phyloP scores from a whole-genome alignment of 1,140 invertebrate species.

The Propsilocerus akamusi region DNA sequence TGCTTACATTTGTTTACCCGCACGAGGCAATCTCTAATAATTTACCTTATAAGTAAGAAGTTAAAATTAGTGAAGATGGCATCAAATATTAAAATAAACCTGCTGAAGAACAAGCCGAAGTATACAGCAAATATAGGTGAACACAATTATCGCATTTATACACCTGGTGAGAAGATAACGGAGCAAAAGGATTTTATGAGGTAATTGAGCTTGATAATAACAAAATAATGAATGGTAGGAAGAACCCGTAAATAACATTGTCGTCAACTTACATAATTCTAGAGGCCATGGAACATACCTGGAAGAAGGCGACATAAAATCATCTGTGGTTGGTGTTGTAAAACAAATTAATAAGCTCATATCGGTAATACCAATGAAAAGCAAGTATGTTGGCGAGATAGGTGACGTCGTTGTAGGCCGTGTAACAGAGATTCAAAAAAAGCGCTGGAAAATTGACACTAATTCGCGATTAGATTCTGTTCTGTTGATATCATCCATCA shows the following conservation, averaged over 20 bases:
- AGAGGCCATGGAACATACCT: constrained; percentile 95
- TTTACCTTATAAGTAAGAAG: too few relatives aligned
- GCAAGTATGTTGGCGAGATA: constrained; percentile 81
- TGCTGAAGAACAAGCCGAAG: constrained; percentile 25
- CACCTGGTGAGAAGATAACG: constrained; percentile 72
- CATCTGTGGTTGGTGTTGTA: constrained; percentile 85
- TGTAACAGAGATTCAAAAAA: constrained; percentile 78
- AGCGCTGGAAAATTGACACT: constrained; percentile 90
- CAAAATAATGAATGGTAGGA: neutral
- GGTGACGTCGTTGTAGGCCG: constrained; percentile 94
- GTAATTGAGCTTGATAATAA: constrained; percentile 25
- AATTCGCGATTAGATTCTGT: constrained; percentile 79
- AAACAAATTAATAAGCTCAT: constrained; percentile 91
- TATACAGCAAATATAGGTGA: constrained; percentile 32
- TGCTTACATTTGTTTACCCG: too few relatives aligned
- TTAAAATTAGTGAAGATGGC: neutral
- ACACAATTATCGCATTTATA: constrained; percentile 47
- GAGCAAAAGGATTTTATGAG: constrained; percentile 69
- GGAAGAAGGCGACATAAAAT: constrained; percentile 58
- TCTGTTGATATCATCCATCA: constrained; percentile 80
- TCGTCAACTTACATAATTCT: constrained; percentile 19
- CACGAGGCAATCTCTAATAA: too few relatives aligned
- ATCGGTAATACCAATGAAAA: constrained; percentile 76
- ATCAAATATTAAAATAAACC: constrained; percentile 24
- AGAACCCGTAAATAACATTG: neutral